Evolutionary conservation across 2,888 invertebrate genomes (phyloP), one percentile per base, ranked within the genome.

Genomic region (Sisyra nigra): DNA sequence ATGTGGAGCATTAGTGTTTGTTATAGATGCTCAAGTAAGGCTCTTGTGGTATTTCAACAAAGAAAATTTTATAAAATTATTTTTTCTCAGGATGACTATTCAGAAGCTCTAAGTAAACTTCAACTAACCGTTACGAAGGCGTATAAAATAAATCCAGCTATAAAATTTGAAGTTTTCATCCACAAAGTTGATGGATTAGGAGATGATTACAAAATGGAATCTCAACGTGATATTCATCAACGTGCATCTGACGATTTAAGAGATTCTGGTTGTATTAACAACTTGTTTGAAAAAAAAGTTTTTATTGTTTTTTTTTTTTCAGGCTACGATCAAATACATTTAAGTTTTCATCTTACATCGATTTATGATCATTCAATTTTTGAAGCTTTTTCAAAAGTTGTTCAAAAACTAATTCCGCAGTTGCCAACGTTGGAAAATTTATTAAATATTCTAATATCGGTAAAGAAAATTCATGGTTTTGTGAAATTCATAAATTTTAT

Each of bases 351-450:
- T 62, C 69, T 97, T 48, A 98, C 97, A 15, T 97, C 96, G 47
- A 99, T 99, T 52, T 99, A 98, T 61, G 98, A 99, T 65, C 98
- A 98, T 66, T 97, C 97, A 50, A 98, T 99, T 65, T 99, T 98
- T 68, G 98, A 99, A 68, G 98, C 98, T 9, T 97, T 97, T 67
- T 96, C 94, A 54, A 98, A 98, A 78, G 97, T 98, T 48, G 96
- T 99, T 41, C 98, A 98, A 63, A 98, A 98, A 63, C 67, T 99
- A 48, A 97, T 98, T 57, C 93, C 93, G 31, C 97, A 98, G 62
- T 69, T 98, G 54, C 91, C 96, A 29, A 92, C 93, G 2, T 68
- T 99, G 59, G 98, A 98, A 69, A 93, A 96, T 66, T 75, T 99
- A 50, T 71, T 99, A 48, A 96, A 98, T 62, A 92, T 97, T 59